A percentile compares a stretch with the other conserved stretches of the same genome.
Conservation (phyloP, 2,113 vertebrate genomes). For the Aviceda subcristata region DNA sequence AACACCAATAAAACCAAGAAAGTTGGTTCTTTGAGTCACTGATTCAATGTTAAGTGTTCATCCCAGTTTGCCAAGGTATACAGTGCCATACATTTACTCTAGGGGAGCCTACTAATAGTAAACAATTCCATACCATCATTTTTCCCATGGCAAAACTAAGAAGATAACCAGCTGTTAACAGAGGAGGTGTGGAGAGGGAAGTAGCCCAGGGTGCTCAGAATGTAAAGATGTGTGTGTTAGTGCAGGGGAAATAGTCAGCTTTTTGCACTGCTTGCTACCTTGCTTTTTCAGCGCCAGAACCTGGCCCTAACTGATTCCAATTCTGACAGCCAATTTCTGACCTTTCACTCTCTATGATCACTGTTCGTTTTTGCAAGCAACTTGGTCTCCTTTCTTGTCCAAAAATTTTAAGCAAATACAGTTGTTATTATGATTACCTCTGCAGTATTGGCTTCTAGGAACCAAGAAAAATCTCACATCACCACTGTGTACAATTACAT, state of each 20-base stretch:
- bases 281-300: not conserved
- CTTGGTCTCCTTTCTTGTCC: not conserved
- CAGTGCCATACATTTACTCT: not conserved
- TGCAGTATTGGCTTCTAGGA: slow-evolving; percentile 49
- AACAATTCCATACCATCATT: slow-evolving; percentile 23
- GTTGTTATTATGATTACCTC: slow-evolving; percentile 15
- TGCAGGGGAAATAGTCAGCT: not conserved
- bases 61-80: slow-evolving; percentile 26
- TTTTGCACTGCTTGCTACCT: not conserved
- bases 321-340: slow-evolving; percentile 25
- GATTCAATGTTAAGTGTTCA: not conserved
- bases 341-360: slow-evolving; percentile 1
- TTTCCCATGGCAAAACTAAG: not conserved
- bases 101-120: not conserved
- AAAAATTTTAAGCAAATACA: slow-evolving; percentile 20
- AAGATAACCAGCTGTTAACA: slow-evolving; percentile 30
- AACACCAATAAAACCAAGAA: not conserved
- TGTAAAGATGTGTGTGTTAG: not conserved
- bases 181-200: not conserved
- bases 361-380: not conserved
- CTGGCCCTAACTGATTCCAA: not conserved
- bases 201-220: not conserved
- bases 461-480: slow-evolving; percentile 57
- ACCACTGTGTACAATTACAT: slow-evolving; percentile 49
- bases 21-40: not conserved